These are phyloP conservation scores for Drosophila kikkawai DNA, from an alignment of 1,140 invertebrate species.

Conservation along the genomic window DNA sequence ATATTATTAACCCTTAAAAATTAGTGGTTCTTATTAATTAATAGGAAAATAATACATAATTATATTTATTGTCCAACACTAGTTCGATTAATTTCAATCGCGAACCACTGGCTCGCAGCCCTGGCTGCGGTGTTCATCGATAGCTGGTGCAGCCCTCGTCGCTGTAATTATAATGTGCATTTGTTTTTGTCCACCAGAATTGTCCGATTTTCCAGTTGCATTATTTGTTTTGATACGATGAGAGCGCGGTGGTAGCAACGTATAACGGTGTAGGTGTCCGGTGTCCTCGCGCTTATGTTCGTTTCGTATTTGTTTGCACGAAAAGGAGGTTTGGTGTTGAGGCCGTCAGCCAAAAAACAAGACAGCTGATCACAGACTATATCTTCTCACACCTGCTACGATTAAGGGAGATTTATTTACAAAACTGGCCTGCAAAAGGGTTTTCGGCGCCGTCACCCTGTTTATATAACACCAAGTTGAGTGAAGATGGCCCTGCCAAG, in stretches of 20 bases:
- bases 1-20: too few relatives aligned
- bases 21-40: too few relatives aligned
- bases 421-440: slow-evolving; percentile 22
- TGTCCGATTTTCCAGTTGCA: slow-evolving; percentile 43
- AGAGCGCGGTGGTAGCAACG: slow-evolving; percentile 34
- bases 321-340: neutral
- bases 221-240: slow-evolving; percentile 38
- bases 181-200: slow-evolving; percentile 70
- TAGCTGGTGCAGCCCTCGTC: slow-evolving; percentile 52
- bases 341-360: slow-evolving; percentile 29
- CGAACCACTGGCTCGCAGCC: neutral
- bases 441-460: slow-evolving; percentile 15
- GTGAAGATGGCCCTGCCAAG: slow-evolving; percentile 72
- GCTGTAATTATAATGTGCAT: slow-evolving; percentile 69
- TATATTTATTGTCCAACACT: too few relatives aligned
- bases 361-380: slow-evolving; percentile 67
- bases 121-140: slow-evolving; percentile 11
- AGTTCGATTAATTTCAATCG: too few relatives aligned
- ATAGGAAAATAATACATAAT: too few relatives aligned
- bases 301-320: slow-evolving; percentile 28
- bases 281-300: slow-evolving; percentile 31
- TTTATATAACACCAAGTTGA: slow-evolving; percentile 52
- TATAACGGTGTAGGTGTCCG: slow-evolving; percentile 34
- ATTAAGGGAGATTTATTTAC: slow-evolving; percentile 58
- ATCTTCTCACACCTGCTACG: slow-evolving; percentile 73